Base-by-base conservation (phyloP, 2,888 invertebrate species). In the Sphaerophoria taeniata region DNA sequence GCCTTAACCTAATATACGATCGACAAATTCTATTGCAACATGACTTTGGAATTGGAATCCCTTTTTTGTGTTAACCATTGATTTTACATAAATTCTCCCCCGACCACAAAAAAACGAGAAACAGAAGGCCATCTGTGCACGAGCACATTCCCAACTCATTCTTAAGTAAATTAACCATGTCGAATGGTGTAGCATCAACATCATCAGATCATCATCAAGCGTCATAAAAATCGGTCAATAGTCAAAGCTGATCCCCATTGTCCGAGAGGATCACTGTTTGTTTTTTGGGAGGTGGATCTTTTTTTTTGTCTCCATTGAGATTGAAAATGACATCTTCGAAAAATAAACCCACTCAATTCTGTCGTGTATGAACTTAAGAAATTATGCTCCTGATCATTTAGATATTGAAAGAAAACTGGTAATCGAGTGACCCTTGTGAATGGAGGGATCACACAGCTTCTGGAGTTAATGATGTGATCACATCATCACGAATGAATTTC, bases 201-300 rank as follows among this genome's bases (percentile, higher is more conserved):
- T 80, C 61, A 67, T 67, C 73, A 51, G 76, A 85, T 85, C 67
- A 80, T 85, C 78, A 75, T 72, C 79, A 72, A 76, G 80, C 73
- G 77, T 73, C 85, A 85, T 85, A 80, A 85, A 85, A 85, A 69
- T 76, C 80, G 85, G 80, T 85, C 85, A 80, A 73, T 72, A 72
- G 14, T 24, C 77, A 70, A 31, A 45, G 77, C 61, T 77, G 77
- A 73, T 67, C 51, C 53, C 69, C 69, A 72, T 85, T 80, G 76
- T 80, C 63, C 55, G 9, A n/a, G 75, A 51, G 34, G 49, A 65
- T 51, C 24, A 47, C 24, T 24, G 34, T 65, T 63, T 63, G 36
- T 36, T 39, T 49, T 6, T 60, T 39, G 1, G 3, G 43, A 36
- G 34, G 5, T 14, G 14, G 24, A 65, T 65, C 34, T 36, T 34